Evolutionary conservation across 2,797 vertebrate genomes (phyloP).

Genomic region (Alosa sapidissima): DNA sequence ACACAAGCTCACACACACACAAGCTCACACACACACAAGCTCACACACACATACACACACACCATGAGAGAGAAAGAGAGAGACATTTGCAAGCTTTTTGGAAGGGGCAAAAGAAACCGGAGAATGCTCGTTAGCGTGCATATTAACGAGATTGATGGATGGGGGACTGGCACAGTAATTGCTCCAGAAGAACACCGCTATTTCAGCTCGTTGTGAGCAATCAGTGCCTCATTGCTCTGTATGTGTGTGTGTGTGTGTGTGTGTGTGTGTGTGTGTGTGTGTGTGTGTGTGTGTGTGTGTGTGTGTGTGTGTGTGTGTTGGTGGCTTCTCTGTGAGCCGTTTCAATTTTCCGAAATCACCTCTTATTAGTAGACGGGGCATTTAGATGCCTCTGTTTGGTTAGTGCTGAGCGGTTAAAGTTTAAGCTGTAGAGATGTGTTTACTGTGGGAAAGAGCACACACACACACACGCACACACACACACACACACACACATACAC

Average conservation of each 20-base stretch:
- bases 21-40: background rate
- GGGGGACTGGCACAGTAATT: constrained; percentile 58
- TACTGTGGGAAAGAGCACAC: background rate
- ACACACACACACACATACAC: no score
- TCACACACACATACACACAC: no score
- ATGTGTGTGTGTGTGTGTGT: background rate
- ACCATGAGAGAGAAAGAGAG: background rate
- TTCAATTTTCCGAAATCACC: constrained; percentile 2
- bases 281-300: background rate
- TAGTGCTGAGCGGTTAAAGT: background rate
- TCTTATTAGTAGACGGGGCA: background rate
- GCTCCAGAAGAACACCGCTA: constrained; percentile 49
- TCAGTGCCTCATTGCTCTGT: background rate
- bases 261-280: no score
- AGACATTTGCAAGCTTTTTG: background rate
- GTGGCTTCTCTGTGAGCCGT: background rate
- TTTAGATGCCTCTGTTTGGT: background rate
- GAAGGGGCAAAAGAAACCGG: constrained; percentile 54
- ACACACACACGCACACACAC: no score
- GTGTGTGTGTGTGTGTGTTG: background rate
- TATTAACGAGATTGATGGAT: constrained; percentile 69
- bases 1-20: background rate
- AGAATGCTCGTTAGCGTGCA: constrained; percentile 58
- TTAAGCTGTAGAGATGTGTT: background rate
- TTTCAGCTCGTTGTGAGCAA: constrained; percentile 58